Base-by-base conservation (phyloP, 2,113 vertebrate species). In the Amphiprion ocellaris region DNA sequence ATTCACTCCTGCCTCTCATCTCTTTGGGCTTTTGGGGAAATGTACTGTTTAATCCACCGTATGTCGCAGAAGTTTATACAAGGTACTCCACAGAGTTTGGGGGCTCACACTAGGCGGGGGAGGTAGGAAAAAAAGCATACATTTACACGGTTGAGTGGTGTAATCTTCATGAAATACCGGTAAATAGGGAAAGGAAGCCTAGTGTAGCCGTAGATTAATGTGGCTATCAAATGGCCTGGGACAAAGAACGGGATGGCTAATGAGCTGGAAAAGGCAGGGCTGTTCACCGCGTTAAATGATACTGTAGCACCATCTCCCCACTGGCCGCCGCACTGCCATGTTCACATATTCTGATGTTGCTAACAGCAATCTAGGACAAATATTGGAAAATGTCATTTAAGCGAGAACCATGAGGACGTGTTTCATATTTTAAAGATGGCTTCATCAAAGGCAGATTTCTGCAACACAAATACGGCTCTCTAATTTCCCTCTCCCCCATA, bases 231-330 rank as follows among this genome's bases (percentile, higher is more conserved):
- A 94, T 93, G 92, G 93, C 90, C 91, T 92, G 90, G 87, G 92
- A 93, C 92, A 93, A 92, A 91, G 90, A 92, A 89, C 91, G 89
- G 88, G 91, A 90, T 88, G 88, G 89, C 87, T 94, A 94, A 94
- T 94, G 93, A 93, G 92, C 87, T 93, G 92, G 89, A 95, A 94
- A 94, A 92, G 85, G 87, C 89, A 92, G 90, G 77, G 90, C 91
- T 93, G 92, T 93, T 94, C 89, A 7, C 73, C n/a, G 50, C 82
- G 69, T 89, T 92, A 91, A 94, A 91, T 87, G 91, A 92, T 92
- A 77, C 80, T 63, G 66, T 79, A 81, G 85, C 86, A 90, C 81
- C 85, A 83, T 91, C 89, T 92, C 85, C 87, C 90, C 84, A 86
- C 84, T 83, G 89, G 86, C 90, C 73, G 4, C 82, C 28, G 46